Evolutionary conservation across 2,888 invertebrate genomes (phyloP).

Genomic region (Nebria brevicollis): DNA sequence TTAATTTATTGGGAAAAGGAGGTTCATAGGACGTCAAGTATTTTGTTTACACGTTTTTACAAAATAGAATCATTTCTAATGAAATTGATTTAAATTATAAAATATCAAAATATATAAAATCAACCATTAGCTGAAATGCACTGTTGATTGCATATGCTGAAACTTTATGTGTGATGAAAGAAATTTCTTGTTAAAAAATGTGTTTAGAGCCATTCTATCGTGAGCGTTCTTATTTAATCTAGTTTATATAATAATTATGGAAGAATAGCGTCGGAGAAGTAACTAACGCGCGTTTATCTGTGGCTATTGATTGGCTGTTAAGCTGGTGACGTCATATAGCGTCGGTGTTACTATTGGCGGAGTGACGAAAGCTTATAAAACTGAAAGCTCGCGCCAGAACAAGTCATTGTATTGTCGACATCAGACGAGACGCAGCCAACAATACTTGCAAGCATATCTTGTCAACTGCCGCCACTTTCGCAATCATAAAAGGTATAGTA

Average conservation of each 20-base stretch:
- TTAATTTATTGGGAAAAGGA: too few relatives aligned
- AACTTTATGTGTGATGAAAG: too few relatives aligned
- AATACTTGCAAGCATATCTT: not conserved
- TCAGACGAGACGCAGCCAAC: slow-evolving; percentile 14
- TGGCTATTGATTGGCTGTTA: slow-evolving; percentile 20
- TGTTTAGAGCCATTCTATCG: too few relatives aligned
- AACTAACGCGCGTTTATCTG: not conserved
- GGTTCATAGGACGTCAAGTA: too few relatives aligned
- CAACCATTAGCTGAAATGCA: too few relatives aligned
- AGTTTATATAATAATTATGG: not conserved
- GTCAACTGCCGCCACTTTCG: not conserved
- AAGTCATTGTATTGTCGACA: slow-evolving; percentile 17
- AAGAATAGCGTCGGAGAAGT: not conserved
- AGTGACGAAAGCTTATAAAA: slow-evolving; percentile 16
- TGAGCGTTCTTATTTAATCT: not conserved
- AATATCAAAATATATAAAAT: too few relatives aligned
- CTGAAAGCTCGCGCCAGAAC: slow-evolving; percentile 20
- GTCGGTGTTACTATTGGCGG: slow-evolving; percentile 11
- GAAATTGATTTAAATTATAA: too few relatives aligned
- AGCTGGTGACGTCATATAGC: slow-evolving; percentile 5
- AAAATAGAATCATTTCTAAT: too few relatives aligned
- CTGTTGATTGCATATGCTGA: too few relatives aligned
- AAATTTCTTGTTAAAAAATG: too few relatives aligned
- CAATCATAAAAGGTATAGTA: not conserved
- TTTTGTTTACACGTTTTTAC: too few relatives aligned